Conservation (phyloP, 2,797 vertebrate species). For the Percopsis omiscomaycus region DNA sequence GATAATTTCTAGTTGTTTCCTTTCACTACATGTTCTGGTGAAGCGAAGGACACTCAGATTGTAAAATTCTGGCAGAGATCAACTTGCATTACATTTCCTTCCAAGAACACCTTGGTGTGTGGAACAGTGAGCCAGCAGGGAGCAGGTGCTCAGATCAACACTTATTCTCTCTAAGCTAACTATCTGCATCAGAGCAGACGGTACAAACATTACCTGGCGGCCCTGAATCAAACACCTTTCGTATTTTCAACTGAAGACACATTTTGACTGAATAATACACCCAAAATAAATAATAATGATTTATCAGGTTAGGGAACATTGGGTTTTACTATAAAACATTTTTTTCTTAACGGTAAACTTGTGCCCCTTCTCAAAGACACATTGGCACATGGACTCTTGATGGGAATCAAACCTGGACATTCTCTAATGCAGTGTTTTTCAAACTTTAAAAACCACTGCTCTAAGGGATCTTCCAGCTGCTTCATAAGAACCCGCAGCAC, state of each 20-base stretch:
- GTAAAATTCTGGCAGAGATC: conserved; percentile 1
- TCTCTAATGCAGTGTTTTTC: no score
- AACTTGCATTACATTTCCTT: conserved; percentile 22
- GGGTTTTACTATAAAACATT: background rate
- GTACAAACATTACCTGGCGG: conserved; percentile 18
- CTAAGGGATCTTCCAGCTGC: no score
- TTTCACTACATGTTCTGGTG: conserved; percentile 3
- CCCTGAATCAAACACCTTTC: conserved; percentile 6
- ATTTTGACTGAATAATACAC: background rate
- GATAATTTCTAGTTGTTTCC: conserved; percentile 23
- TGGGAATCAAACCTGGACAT: no score
- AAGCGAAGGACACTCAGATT: background rate
- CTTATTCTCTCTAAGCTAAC: conserved; percentile 12
- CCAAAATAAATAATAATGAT: conserved; percentile 10
- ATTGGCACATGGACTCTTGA: no score
- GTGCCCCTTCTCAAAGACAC: no score
- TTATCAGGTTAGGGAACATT: background rate
- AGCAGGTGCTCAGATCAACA: conserved; percentile 22
- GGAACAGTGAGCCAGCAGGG: conserved; percentile 1
- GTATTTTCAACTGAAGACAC: background rate
- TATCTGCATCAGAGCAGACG: conserved; percentile 20
- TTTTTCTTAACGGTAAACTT: no score
- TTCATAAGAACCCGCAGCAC: conserved; percentile 19
- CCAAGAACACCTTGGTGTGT: conserved; percentile 8
- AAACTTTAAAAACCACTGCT: no score